phyloP scores from a whole-genome alignment of 2,797 vertebrate genomes.

The Leuciscus waleckii region DNA sequence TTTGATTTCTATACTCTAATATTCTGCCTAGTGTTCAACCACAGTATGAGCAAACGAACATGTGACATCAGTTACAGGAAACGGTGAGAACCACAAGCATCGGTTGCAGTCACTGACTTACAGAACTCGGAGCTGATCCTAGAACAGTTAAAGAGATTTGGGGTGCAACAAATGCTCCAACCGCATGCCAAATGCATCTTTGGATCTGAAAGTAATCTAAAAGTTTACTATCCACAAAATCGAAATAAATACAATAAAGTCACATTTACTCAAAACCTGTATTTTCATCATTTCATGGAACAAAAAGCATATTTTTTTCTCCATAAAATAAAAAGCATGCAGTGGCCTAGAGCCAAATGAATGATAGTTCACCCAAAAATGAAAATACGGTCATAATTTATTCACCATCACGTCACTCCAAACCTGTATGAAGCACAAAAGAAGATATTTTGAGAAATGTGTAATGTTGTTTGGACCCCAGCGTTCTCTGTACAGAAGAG shows the following conservation, averaged over 20 bases:
- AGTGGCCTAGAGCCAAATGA: not conserved
- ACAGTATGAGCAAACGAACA: conserved; percentile 1
- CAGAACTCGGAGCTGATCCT: conserved; percentile 28
- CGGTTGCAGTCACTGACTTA: conserved; percentile 32
- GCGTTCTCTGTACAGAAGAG: not conserved
- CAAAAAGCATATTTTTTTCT: not conserved
- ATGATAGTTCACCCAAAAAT: not conserved
- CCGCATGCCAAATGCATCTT: conserved; percentile 8
- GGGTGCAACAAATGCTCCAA: conserved; percentile 16
- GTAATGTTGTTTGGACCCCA: not conserved
- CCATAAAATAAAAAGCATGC: not conserved
- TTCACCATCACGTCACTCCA: not conserved
- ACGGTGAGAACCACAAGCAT: conserved; percentile 62
- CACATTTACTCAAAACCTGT: not conserved
- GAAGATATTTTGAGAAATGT: not conserved
- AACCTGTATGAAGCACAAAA: not conserved
- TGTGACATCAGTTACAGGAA: conserved; percentile 4
- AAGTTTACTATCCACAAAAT: not conserved
- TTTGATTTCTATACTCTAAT: conserved; percentile 6
- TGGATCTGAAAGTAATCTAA: conserved; percentile 9
- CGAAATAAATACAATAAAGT: not conserved
- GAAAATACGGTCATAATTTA: not conserved
- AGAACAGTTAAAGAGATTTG: conserved; percentile 37
- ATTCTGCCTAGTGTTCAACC: conserved; percentile 7
- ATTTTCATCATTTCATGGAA: not conserved